Evolutionary conservation across 2,888 invertebrate genomes (phyloP).

Genomic region (Parapristionchus giblindavisi): DNA sequence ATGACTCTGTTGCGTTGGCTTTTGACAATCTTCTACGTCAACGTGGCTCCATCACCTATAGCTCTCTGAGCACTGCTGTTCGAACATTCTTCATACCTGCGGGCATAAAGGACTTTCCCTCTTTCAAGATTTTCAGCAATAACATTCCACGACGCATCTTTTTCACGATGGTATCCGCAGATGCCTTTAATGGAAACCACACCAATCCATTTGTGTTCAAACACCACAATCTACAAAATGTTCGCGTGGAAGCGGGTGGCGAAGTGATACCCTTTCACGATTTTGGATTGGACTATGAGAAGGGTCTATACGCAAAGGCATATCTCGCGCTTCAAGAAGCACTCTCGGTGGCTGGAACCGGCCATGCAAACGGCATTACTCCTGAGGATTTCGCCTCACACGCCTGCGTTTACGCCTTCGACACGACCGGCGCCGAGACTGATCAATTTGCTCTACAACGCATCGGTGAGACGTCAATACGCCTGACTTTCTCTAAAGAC

Average conservation of each 20-base stretch:
- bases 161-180: background rate
- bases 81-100: background rate
- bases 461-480: background rate
- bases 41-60: background rate
- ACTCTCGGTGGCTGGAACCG: background rate
- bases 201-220: conserved; percentile 8
- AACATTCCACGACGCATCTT: background rate
- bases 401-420: background rate
- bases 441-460: background rate
- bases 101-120: background rate
- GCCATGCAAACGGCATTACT: background rate
- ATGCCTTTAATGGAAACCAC: background rate
- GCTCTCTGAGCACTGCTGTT: background rate
- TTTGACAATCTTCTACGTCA: background rate
- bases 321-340: background rate
- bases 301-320: background rate
- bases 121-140: background rate
- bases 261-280: conserved; percentile 7
- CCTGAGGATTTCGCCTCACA: background rate
- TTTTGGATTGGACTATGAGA: background rate
- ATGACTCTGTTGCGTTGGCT: background rate
- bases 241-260: conserved; percentile 2
- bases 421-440: background rate
- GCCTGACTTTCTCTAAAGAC: background rate
- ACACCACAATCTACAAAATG: background rate